Conservation (phyloP, 2,113 vertebrate species). For the Butastur rufipennis region DNA sequence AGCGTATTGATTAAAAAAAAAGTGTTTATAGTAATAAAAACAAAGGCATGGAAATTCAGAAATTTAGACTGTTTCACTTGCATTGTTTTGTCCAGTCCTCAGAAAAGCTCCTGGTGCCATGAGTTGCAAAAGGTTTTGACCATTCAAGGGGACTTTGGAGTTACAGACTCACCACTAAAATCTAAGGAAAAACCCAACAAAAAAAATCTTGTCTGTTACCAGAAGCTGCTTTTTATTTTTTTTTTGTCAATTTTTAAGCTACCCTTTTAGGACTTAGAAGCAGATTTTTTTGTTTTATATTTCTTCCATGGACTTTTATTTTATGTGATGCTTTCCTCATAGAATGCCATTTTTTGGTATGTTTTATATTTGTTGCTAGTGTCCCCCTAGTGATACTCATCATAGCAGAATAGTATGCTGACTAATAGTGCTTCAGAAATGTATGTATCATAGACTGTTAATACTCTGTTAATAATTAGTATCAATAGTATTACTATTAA, state of each 20-base stretch:
- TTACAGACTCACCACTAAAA: neutral
- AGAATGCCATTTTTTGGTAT: neutral
- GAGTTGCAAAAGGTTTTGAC: neutral
- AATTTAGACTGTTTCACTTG: neutral
- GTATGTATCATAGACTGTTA: neutral
- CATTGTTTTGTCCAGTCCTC: neutral
- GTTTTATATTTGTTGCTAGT: neutral
- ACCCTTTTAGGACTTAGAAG: neutral
- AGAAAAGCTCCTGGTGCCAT: neutral
- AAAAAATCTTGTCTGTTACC: neutral
- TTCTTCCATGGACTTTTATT: neutral
- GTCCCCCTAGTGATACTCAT: neutral
- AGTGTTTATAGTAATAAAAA: neutral
- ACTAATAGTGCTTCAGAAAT: neutral
- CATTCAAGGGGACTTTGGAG: neutral
- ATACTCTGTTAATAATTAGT: neutral
- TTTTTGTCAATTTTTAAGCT: neutral
- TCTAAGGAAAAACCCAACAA: neutral
- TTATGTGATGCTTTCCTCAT: neutral
- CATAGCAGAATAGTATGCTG: neutral
- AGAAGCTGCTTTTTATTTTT: neutral
- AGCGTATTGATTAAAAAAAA: neutral
- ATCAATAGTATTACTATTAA: neutral
- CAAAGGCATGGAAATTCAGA: neutral
- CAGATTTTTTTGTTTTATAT: neutral